A percentile compares a stretch with the other conserved stretches of the same genome.
phyloP scores from a whole-genome alignment of 2,113 vertebrate genomes.

The Rhodinocichla rosea region DNA sequence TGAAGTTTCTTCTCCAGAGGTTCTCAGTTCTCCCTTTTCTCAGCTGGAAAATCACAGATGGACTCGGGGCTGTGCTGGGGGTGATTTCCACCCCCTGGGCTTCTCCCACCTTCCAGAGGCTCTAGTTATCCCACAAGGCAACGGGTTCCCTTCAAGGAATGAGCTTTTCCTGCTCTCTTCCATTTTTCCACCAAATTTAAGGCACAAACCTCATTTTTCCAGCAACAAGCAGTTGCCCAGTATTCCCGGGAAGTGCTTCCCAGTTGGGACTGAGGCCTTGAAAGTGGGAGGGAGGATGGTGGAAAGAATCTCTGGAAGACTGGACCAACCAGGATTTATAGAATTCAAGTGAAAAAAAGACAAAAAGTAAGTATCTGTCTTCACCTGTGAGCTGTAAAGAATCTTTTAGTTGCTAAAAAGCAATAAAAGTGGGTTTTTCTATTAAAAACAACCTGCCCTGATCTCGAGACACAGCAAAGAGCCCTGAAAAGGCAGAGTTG shows the following conservation, averaged over 20 bases:
- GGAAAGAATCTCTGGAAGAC: neutral
- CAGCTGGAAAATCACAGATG: neutral
- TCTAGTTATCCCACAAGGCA: neutral
- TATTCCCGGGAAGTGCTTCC: too few species aligned
- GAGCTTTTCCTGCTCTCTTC: neutral
- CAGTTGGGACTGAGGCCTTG: neutral
- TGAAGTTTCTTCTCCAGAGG: rapidly evolving
- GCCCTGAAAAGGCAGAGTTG: neutral
- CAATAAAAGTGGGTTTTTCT: slow-evolving; percentile 7
- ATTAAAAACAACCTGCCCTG: neutral
- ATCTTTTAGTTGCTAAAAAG: neutral
- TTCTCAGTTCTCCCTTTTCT: neutral
- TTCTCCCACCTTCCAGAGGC: neutral
- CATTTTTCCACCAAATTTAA: neutral
- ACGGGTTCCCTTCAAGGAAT: rapidly evolving
- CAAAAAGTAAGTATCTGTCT: neutral
- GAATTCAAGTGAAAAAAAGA: neutral
- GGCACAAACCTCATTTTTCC: neutral
- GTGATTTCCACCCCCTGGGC: neutral
- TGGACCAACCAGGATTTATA: neutral
- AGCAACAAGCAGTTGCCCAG: neutral
- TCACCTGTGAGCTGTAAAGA: neutral
- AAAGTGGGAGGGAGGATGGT: neutral
- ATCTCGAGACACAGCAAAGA: neutral
- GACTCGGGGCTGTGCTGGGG: neutral